These are phyloP conservation scores for Crepidodera aurea DNA, from an alignment of 2,888 invertebrate genomes.

Conservation along the genomic window DNA sequence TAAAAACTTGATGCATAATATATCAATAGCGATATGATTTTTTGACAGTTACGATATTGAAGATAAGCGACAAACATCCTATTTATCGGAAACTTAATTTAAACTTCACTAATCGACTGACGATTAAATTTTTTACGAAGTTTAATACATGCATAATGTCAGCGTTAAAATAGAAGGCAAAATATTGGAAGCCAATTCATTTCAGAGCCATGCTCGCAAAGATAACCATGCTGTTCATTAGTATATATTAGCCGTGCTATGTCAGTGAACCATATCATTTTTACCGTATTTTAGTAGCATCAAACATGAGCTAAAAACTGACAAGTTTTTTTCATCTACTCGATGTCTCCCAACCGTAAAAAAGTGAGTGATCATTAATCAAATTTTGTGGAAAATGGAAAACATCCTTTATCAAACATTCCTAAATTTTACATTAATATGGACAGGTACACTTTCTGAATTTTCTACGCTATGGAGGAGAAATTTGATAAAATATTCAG, in stretches of 20 bases:
- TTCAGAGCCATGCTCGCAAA: neutral
- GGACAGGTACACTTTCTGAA: neutral
- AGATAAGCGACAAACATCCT: too few relatives aligned
- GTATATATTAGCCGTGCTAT: constrained; percentile 1
- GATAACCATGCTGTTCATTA: constrained; percentile 17
- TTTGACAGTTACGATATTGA: too few relatives aligned
- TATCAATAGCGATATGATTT: too few relatives aligned
- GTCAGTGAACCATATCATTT: constrained; percentile 10
- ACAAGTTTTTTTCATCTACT: constrained; percentile 15
- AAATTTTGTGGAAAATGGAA: constrained; percentile 4
- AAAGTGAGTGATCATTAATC: constrained; percentile 12
- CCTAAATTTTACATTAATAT: neutral
- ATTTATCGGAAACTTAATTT: too few relatives aligned
- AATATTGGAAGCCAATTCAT: neutral
- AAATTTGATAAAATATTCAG: too few relatives aligned
- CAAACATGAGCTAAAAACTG: constrained; percentile 15
- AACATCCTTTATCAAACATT: constrained; percentile 1
- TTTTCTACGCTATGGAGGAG: too few relatives aligned
- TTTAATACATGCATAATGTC: too few relatives aligned
- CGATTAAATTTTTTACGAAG: too few relatives aligned
- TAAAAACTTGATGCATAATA: too few relatives aligned
- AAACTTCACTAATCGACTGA: too few relatives aligned
- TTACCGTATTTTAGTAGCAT: neutral
- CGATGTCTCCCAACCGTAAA: constrained; percentile 4
- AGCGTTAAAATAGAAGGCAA: neutral